Base-by-base conservation (phyloP, 2,888 invertebrate species). In the Caenorhabditis imperialis region DNA sequence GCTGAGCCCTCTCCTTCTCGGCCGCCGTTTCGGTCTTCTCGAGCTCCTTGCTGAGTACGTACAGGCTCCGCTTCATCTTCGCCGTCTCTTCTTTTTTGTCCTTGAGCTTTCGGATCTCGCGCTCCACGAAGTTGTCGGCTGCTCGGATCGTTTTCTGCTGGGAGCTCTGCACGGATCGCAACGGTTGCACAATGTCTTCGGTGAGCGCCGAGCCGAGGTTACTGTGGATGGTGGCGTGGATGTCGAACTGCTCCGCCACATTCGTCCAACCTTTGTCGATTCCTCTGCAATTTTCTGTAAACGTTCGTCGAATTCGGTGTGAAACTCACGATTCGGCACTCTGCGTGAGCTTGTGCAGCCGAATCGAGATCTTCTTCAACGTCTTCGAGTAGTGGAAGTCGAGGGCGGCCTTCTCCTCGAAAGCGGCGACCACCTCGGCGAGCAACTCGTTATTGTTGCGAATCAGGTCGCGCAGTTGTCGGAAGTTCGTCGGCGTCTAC, bases 171-270 rank as follows among this genome's bases (percentile, higher is more conserved):
- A 83, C 77, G 10, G 81, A 77, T 33, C 80, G 42, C n/a, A 83
- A 48, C 20, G 83, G 83, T 60, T 83, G 83, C 20, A 82, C 78
- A 50, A 83, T 71, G 54, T 83, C 83, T 48, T 83, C 83, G 14
- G 76, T 77, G 61, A 82, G 63, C 8, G 83, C 82, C 0, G 83
- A 80, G 12, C 81, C 81, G 12, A 83, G 75, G 27, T 83, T 83
- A 61, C 83, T 81, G 67, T 83, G 83, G 37, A 83, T 74, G n/a
- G 83, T 82, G 10, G 83, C 76, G 18, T 83, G 83, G 27, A 78
- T 76, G 48, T 81, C 81, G 57, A 82, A 83, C 69, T 83, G 83
- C 42, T 83, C 83, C 2, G 83, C 83, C 1, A 81, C 83, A 33
- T 77, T 75, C 14, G 72, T 76, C 83, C 83, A 83, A 20, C 82